Percentiles rank a stretch among this genome's conserved stretches.
Conservation (phyloP, 2,797 vertebrate genomes). For the Paratrypauchen microcephalus region DNA sequence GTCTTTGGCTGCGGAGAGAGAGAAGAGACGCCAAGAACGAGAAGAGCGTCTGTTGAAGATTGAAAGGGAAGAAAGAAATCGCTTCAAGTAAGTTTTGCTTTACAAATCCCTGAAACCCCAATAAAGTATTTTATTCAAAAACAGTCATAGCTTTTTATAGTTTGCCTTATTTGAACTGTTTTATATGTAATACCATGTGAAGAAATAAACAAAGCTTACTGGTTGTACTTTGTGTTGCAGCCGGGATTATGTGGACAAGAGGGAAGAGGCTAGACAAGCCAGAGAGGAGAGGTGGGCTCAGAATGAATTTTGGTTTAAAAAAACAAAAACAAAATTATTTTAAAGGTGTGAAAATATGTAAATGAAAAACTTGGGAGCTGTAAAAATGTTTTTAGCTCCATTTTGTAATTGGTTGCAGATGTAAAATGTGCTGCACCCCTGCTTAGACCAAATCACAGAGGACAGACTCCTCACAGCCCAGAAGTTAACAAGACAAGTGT, state of each 20-base stretch:
- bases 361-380: constrained; percentile 19
- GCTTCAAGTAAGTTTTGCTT: constrained; percentile 85
- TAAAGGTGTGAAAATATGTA: constrained; percentile 12
- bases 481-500: constrained; percentile 61
- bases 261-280: constrained; percentile 89
- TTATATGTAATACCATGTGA: not conserved
- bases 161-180: not conserved
- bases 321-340: constrained; percentile 8
- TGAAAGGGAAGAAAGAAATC: constrained; percentile 93
- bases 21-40: constrained; percentile 88
- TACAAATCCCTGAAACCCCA: constrained; percentile 12
- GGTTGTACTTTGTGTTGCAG: constrained; percentile 66
- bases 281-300: constrained; percentile 90
- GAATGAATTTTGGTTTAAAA: not conserved
- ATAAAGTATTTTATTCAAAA: not conserved
- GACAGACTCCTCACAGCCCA: constrained; percentile 50
- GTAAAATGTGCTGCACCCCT: constrained; percentile 35
- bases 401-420: constrained; percentile 58
- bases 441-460: constrained; percentile 51
- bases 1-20: constrained; percentile 90
- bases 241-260: constrained; percentile 89
- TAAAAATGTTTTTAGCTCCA: constrained; percentile 33
- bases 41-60: constrained; percentile 93
- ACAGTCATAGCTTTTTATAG: not conserved
- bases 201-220: not conserved